phyloP scores from a whole-genome alignment of 2,797 vertebrate species.

The Manis crassicaudata region DNA sequence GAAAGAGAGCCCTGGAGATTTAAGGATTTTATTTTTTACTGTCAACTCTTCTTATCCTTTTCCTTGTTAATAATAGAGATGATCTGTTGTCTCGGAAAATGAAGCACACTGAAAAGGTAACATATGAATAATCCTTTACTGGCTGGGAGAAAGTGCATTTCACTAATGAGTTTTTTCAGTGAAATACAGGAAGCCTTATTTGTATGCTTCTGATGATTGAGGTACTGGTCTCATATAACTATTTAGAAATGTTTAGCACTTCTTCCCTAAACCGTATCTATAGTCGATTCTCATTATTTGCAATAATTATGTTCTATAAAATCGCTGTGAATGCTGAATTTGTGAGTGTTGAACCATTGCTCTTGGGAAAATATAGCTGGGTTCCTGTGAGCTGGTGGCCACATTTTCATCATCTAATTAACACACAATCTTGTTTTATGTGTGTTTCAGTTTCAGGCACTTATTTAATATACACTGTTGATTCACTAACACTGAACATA shows the following conservation, averaged over 20 bases:
- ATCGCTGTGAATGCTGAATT: background rate
- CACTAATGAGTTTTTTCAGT: background rate
- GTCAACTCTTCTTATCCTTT: background rate
- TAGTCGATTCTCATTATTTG: background rate
- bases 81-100: background rate
- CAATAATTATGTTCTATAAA: background rate
- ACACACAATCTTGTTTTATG: background rate
- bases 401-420: background rate
- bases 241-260: constrained; percentile 31
- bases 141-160: background rate
- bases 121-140: background rate
- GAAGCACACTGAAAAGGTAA: background rate
- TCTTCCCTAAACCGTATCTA: constrained; percentile 29
- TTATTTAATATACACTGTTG: background rate
- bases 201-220: constrained; percentile 36
- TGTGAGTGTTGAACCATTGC: background rate
- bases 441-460: background rate
- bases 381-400: background rate
- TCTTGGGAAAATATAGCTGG: background rate
- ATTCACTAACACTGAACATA: background rate
- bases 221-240: constrained; percentile 25
- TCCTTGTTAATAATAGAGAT: background rate
- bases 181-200: background rate
- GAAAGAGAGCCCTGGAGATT: background rate
- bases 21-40: background rate